Percentiles rank a stretch among this genome's conserved stretches.
These are phyloP conservation scores for Cotesia vestalis DNA, from an alignment of 1,140 invertebrate species.

Conservation along the genomic window DNA sequence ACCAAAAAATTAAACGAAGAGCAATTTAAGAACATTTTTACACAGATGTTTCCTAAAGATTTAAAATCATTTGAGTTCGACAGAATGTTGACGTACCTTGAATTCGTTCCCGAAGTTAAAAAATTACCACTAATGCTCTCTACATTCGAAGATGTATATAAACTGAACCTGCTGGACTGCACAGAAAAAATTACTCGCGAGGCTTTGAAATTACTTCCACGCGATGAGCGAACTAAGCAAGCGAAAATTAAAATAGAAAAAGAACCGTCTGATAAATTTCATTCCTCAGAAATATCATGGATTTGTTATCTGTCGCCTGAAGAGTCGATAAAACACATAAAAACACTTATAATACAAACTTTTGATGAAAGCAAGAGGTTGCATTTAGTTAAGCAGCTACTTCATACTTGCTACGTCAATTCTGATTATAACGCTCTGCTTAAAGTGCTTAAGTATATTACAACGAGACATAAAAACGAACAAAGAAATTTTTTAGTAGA, in stretches of 20 bases:
- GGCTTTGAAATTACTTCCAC: constrained; percentile 45
- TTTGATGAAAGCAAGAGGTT: constrained; percentile 23
- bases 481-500: constrained; percentile 22
- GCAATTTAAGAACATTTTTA: constrained; percentile 48
- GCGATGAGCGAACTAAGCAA: constrained; percentile 46
- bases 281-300: constrained; percentile 40
- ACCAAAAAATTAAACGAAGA: constrained; percentile 33
- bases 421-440: constrained; percentile 45
- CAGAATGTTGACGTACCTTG: constrained; percentile 36
- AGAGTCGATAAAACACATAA: constrained; percentile 48
- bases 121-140: constrained; percentile 38
- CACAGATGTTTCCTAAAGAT: constrained; percentile 41
- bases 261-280: constrained; percentile 3
- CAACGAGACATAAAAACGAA: constrained; percentile 51
- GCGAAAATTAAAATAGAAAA: constrained; percentile 47
- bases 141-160: constrained; percentile 47
- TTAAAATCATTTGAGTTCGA: constrained; percentile 33
- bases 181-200: constrained; percentile 33
- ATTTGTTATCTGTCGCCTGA: constrained; percentile 48
- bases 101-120: constrained; percentile 45
- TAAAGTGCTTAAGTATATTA: constrained; percentile 45
- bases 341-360: constrained; percentile 41
- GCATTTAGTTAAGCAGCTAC: constrained; percentile 42
- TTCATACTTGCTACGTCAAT: constrained; percentile 54
- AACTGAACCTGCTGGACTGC: constrained; percentile 39